phyloP scores from a whole-genome alignment of 1,140 invertebrate species.

The Dufourea novaeangliae region DNA sequence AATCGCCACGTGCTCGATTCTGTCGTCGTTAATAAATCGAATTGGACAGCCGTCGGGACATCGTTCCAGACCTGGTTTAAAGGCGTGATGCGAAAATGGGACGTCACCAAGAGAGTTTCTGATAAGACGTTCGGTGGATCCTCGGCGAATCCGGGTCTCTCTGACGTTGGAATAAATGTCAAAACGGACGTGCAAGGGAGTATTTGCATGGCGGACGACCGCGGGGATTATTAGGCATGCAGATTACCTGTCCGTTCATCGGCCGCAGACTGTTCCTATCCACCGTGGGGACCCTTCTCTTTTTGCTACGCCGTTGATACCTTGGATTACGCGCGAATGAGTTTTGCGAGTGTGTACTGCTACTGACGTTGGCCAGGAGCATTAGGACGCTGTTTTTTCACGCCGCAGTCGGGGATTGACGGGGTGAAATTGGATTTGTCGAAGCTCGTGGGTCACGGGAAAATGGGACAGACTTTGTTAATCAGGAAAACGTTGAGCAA shows the following conservation, averaged over 20 bases:
- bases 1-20: background rate
- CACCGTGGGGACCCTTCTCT: background rate
- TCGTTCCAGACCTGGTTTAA: background rate
- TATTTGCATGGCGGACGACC: constrained; percentile 37
- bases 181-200: constrained; percentile 10
- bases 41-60: background rate
- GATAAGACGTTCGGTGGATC: background rate
- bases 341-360: background rate
- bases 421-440: constrained; percentile 16
- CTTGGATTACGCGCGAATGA: constrained; percentile 6
- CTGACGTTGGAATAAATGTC: background rate
- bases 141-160: background rate
- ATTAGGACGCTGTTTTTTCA: background rate
- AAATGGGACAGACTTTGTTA: background rate
- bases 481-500: background rate
- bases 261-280: constrained; percentile 8
- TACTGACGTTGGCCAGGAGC: background rate
- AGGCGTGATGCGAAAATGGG: background rate
- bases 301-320: constrained; percentile 1
- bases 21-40: background rate
- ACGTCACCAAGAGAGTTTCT: background rate
- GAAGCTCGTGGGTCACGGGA: background rate
- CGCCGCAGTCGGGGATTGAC: background rate
- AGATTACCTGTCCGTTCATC: constrained; percentile 43
- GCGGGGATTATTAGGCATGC: constrained; percentile 43